Evolutionary conservation across 2,888 invertebrate genomes (phyloP), one percentile per base, ranked within the genome.

Genomic region (Argyresthia albistria): DNA sequence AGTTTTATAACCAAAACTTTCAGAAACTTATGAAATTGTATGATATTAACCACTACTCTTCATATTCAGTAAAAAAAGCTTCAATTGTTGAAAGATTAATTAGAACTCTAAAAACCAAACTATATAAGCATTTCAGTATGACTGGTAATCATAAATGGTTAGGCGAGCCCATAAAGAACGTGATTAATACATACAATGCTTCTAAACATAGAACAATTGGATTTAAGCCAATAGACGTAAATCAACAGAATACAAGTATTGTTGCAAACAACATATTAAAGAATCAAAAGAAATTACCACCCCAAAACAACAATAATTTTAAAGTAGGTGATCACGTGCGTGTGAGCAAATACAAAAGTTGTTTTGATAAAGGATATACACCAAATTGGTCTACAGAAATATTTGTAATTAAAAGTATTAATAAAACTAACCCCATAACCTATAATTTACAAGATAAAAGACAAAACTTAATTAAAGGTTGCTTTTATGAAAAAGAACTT

Each of bases 401-500:
- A 45, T 66, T 67, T 56, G 60, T 56, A 54, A 59, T 65, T 16
- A 52, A 46, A 46, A 53, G 57, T 56, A 54, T 70, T 52, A 55
- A 64, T 57, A 42, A 58, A 47, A 64, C 63, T 36, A 55, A 63
- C 57, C 67, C 65, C 46, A 53, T 55, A 43, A 57, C 61, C 55
- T 62, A 67, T 58, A 52, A 59, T 47, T 49, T 66, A 43, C 51
- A 58, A 57, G 61, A 70, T 60, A 52, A 61, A 55, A 54, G 58
- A 52, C 54, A 61, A 46, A 50, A 69, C 47, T 51, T 55, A 10
- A 66, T 73, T 35, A 58, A 59, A 54, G 66, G 65, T 36, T 57
- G 58, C 14, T 69, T 70, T 56, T 67, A 68, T 54, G 61, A 62
- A 53, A 46, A 60, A 50, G 67, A 69, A 60, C 48, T 69, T 6